Evolutionary conservation across 2,888 invertebrate genomes (phyloP).

Genomic region (Parnassius orleans): DNA sequence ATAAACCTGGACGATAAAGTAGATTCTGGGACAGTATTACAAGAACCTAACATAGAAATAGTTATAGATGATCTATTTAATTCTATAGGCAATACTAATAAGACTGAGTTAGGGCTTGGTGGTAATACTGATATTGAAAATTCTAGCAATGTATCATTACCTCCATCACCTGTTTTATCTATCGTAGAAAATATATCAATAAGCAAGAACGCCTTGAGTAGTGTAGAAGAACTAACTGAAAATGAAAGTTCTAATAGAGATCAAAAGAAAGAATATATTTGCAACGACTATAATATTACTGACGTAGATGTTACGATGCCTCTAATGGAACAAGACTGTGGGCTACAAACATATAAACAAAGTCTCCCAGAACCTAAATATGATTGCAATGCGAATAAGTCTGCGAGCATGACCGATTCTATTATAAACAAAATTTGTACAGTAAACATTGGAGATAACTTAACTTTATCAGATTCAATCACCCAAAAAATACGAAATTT

Average conservation of each 20-base stretch:
- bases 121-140: conserved; percentile 37
- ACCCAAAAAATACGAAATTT: conserved; percentile 54
- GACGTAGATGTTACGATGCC: conserved; percentile 56
- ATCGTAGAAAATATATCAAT: conserved; percentile 67
- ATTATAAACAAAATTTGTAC: conserved; percentile 47
- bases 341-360: conserved; percentile 37
- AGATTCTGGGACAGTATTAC: conserved; percentile 7
- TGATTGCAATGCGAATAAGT: conserved; percentile 26
- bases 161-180: conserved; percentile 66
- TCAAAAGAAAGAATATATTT: conserved; percentile 28
- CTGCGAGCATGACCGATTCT: conserved; percentile 44
- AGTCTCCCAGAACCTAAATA: conserved; percentile 30
- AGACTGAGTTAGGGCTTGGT: background rate
- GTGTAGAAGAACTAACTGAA: conserved; percentile 32
- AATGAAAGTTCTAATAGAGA: conserved; percentile 6
- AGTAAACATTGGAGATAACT: conserved; percentile 45
- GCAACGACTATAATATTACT: conserved; percentile 48
- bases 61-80: conserved; percentile 24
- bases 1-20: conserved; percentile 27
- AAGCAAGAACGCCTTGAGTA: conserved; percentile 46
- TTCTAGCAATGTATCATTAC: conserved; percentile 61
- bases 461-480: conserved; percentile 53
- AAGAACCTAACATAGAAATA: conserved; percentile 13
- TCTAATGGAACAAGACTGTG: conserved; percentile 57
- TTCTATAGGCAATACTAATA: conserved; percentile 13